Conservation (phyloP, 2,888 invertebrate genomes). For the Ornithoptera priamus region DNA sequence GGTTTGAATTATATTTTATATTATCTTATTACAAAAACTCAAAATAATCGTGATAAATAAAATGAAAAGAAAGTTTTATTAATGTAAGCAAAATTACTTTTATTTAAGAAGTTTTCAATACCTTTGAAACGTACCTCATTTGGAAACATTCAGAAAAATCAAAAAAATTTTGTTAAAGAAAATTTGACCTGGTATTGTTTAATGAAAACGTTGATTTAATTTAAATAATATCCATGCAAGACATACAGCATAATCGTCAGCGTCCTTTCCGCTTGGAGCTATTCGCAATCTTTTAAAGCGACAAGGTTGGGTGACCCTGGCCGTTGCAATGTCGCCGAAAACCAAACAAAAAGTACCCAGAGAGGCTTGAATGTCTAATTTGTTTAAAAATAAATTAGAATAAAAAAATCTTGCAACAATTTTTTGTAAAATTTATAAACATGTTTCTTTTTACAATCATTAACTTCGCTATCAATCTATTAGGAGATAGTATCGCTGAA, state of each 20-base stretch:
- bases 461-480: neutral
- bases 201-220: neutral
- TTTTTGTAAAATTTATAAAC: neutral
- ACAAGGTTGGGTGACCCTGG: conserved; percentile 39
- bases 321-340: conserved; percentile 33
- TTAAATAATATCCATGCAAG: neutral
- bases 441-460: too few relatives aligned
- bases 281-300: conserved; percentile 32
- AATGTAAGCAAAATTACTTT: too few relatives aligned
- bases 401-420: neutral
- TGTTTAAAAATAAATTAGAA: neutral
- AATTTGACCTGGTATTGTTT: neutral
- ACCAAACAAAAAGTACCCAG: conserved; percentile 6
- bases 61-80: too few relatives aligned
- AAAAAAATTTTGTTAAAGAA: neutral
- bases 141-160: too few relatives aligned
- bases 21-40: too few relatives aligned
- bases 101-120: too few relatives aligned
- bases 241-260: neutral
- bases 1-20: neutral
- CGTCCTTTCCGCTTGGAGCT: conserved; percentile 33
- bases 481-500: neutral
- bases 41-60: too few relatives aligned
- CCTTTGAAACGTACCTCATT: too few relatives aligned
- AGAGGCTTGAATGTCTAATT: neutral